Base-by-base conservation (phyloP, 2,797 vertebrate genomes). In the Clarias fuscus region DNA sequence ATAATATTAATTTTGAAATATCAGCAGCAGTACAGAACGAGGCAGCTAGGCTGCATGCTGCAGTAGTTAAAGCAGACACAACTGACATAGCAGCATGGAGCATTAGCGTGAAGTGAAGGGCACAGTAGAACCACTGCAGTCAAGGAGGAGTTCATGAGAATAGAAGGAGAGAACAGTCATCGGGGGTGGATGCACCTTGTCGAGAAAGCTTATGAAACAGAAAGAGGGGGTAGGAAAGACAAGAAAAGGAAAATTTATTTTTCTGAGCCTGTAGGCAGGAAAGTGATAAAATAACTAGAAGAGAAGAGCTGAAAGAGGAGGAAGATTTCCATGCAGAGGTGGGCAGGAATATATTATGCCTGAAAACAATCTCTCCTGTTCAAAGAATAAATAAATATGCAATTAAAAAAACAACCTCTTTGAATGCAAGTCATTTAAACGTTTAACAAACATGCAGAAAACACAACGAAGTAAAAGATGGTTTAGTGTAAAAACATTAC, bases 51-150 rank as follows among this genome's bases (percentile, higher is more conserved):
- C 82, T 71, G 48, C 80, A 43, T 84, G 11, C 33, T 70, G 65
- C 13, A 15, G 59, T 33, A 33, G 61, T 53, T 73, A 88, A 85
- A 88, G 82, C 27, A 68, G 86, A 87, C 85, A 81, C 85, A 72
- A 78, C 86, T 83, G 84, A 88, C 78, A 88, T 88, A 62, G 85
- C 86, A 83, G 85, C 56, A 62, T 72, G 88, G 59, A 70, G 77
- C 62, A 87, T 88, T 89, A 89, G 82, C 85, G 86, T 88, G 86
- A 84, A 87, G 75, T 88, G 85, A 89, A 87, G 88, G 86, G 82
- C 78, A 84, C 72, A 82, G 84, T 84, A 84, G 84, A 86, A 85
- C 83, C 67, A 62, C 68, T 65, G 84, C 83, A 68, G 68, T 85
- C 71, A 78, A 79, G 76, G 56, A 65, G 48, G 80, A 86, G 68